Evolutionary conservation across 2,797 vertebrate species (phyloP).

Genomic region (Sylvilagus floridanus): DNA sequence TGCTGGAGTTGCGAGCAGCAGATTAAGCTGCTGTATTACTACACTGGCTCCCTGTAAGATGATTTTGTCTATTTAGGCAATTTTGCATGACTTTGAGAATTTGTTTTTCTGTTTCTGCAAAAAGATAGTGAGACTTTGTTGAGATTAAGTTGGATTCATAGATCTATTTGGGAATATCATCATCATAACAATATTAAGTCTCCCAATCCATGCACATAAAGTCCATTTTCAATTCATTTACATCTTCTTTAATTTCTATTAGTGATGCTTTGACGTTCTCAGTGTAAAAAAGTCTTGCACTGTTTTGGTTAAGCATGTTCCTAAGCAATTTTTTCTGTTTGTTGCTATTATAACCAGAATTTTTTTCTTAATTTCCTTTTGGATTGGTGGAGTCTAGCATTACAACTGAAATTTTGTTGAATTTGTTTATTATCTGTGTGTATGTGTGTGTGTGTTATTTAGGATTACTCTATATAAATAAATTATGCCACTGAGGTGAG

Average conservation of each 20-base stretch:
- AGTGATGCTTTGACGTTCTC: too few relatives aligned
- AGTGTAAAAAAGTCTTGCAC: not conserved
- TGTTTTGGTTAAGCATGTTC: not conserved
- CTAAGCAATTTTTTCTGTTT: not conserved
- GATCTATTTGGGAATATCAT: not conserved
- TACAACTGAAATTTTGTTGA: not conserved
- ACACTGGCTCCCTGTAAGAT: too few relatives aligned
- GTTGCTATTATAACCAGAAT: not conserved
- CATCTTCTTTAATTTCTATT: not conserved
- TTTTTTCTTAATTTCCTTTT: not conserved
- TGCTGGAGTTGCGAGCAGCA: too few relatives aligned
- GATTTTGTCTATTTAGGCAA: not conserved
- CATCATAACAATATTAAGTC: not conserved
- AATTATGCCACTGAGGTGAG: not conserved
- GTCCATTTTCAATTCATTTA: not conserved
- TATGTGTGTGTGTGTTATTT: not conserved
- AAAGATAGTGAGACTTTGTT: not conserved
- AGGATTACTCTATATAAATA: too few relatives aligned
- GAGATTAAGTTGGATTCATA: too few relatives aligned
- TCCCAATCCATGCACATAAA: not conserved
- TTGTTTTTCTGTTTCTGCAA: not conserved
- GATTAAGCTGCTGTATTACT: too few relatives aligned
- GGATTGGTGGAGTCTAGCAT: not conserved
- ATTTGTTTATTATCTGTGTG: not conserved
- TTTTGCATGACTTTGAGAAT: not conserved